phyloP scores from a whole-genome alignment of 2,797 vertebrate species.

The Sebastes steindachneri region DNA sequence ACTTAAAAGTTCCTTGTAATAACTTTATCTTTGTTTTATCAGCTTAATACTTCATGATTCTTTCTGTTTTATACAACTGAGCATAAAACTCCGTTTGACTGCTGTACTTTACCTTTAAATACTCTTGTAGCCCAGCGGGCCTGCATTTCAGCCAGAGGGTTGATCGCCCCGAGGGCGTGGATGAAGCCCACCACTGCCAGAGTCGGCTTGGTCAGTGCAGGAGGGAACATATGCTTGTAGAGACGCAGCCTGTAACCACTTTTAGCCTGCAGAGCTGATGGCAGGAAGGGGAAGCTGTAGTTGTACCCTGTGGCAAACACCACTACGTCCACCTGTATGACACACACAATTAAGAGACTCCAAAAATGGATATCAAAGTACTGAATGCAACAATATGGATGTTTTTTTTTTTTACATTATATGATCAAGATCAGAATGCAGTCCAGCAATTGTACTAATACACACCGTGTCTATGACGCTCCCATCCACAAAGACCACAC shows the following conservation, averaged over 20 bases:
- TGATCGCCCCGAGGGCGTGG: constrained; percentile 70
- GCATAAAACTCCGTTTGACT: neutral
- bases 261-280: constrained; percentile 70
- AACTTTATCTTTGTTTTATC: neutral
- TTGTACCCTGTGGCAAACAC: constrained; percentile 88
- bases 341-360: neutral
- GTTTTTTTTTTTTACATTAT: neutral
- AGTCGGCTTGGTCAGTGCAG: constrained; percentile 77
- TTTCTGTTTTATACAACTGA: neutral
- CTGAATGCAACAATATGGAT: neutral
- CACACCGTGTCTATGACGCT: constrained; percentile 75
- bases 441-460: neutral
- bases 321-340: constrained; percentile 73
- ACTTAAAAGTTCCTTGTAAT: neutral
- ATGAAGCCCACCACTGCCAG: constrained; percentile 86
- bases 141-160: constrained; percentile 83
- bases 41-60: neutral
- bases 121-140: constrained; percentile 82
- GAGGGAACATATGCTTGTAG: constrained; percentile 86
- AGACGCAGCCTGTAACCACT: constrained; percentile 79
- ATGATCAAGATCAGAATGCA: neutral
- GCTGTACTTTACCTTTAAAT: constrained; percentile 81
- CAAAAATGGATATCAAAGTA: neutral
- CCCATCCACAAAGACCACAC: constrained; percentile 79
- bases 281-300: constrained; percentile 86